Evolutionary conservation across 2,113 vertebrate genomes (phyloP), one percentile per base, ranked within the genome.

Genomic region (Tetraodon nigroviridis): DNA sequence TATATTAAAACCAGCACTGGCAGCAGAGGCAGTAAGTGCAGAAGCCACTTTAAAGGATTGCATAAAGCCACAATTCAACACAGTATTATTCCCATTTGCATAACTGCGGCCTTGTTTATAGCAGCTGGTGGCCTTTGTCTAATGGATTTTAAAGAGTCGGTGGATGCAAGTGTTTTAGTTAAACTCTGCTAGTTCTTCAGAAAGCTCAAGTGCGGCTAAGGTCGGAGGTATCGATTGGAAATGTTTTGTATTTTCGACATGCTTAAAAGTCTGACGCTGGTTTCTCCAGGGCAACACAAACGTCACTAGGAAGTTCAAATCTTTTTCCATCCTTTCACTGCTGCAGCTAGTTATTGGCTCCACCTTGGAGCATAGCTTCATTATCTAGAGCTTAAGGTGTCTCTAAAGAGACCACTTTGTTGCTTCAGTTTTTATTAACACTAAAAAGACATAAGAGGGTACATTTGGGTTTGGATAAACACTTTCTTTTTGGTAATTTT

Each of bases 21-120:
- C 24, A 5, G 40, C 27, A 20, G 21, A 45, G 14, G 45, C 37
- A 54, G 64, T 54, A 46, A 18, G 49, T 16, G 32, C n/a, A 53
- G 41, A 47, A 51, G 48, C 15, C 45, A 47, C 60, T 53, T 55
- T 22, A 32, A 57, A 48, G 41, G 27, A 53, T 48, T 68, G 19
- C 22, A 55, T 40, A 48, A 22, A 51, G 15, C 19, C 41, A 3
- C 21, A 55, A 10, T 29, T 56, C 0, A 50, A 56, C 58, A 48
- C 16, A 48, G 61, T 69, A 17, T 61, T 71, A 16, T 52, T 54
- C 20, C 45, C 12, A 18, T 52, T 47, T 65, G 54, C 54, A 22
- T 29, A 37, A 48, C 19, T 53, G 41, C 22, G 14, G 15, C 20
- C 13, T 17, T 44, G 41, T 40, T 55, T 17, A 22, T 2, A 13